Evolutionary conservation across 1,140 invertebrate genomes (phyloP), one percentile per base, ranked within the genome.

Genomic region (Formica selysi): DNA sequence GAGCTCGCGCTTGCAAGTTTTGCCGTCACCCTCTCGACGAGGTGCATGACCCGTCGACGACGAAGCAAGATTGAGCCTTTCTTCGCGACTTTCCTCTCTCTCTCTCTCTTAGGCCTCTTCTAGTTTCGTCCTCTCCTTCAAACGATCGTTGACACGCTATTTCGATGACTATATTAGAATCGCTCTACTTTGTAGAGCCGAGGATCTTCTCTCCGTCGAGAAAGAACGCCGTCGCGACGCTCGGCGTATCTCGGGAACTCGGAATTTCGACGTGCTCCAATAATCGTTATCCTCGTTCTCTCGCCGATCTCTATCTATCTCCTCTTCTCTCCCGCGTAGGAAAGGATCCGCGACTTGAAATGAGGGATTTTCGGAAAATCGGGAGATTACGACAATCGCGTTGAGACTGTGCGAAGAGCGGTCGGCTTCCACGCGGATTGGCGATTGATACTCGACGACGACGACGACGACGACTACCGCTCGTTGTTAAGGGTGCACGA

Each of bases 1-100:
- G 78, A 89, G 89, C 85, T 22, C 64, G 62, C 44, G 54, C 73
- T 86, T 70, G 41, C 71, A 80, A 85, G 80, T 87, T 87, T 87
- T 76, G 73, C 67, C 85, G 89, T 85, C 79, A 71, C 48, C 64
- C 48, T 84, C 76, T 65, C 62, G 59, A 70, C 29, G 59, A 73
- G 80, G 88, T 87, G 29, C 36, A 89, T 70, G 88, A 90, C 88
- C 88, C 88, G 70, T 44, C 11, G 70, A 68, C 76, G 59, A 32
- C 62, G 54, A 67, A 44, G 36, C 62, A 51, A 41, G n/a, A 51
- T 29, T 41, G 26, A 44, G 13, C 32, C 61, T 29, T 1, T 36
- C 26, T 19, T 70, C 19, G 64, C 67, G 36, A n/a, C 41, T 38
- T 44, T 29, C 44, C 32, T 68, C 44, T 38, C 36, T 38, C 41